Conservation (phyloP, 2,797 vertebrate species). For the Hephaestus fuliginosus region DNA sequence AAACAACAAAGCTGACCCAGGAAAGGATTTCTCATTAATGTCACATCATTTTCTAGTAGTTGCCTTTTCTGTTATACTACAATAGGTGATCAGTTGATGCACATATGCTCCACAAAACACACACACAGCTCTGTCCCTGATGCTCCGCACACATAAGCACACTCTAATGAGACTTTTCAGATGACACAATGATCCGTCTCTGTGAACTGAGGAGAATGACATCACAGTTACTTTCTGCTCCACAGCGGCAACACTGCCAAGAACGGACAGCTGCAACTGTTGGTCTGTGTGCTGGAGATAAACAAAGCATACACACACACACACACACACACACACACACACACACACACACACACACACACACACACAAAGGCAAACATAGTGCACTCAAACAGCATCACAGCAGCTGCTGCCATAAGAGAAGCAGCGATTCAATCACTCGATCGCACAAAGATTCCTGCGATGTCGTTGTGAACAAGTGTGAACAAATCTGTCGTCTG, state of each 20-base stretch:
- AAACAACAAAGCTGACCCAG: background rate
- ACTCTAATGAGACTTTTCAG: conserved; percentile 38
- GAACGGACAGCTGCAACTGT: conserved; percentile 72
- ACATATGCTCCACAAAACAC: conserved; percentile 14
- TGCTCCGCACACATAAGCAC: conserved; percentile 16
- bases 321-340: conserved; percentile 22
- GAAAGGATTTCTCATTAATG: background rate
- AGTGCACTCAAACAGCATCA: conserved; percentile 33
- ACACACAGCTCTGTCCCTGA: background rate
- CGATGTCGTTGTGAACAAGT: conserved; percentile 50
- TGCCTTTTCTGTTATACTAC: conserved; percentile 6
- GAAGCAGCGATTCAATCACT: conserved; percentile 44
- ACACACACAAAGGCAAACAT: conserved; percentile 32
- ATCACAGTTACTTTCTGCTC: conserved; percentile 64
- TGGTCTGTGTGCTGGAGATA: conserved; percentile 43
- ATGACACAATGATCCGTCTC: conserved; percentile 58
- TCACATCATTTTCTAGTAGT: no score
- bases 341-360: conserved; percentile 23
- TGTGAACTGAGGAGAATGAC: conserved; percentile 61
- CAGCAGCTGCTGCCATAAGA: conserved; percentile 65
- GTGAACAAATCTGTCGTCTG: conserved; percentile 27
- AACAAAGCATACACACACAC: conserved; percentile 32
- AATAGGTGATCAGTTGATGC: conserved; percentile 2
- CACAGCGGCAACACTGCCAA: conserved; percentile 30
- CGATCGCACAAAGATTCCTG: conserved; percentile 45